These are phyloP conservation scores for Diabrotica undecimpunctata DNA, from an alignment of 1,140 invertebrate genomes.

Conservation along the genomic window DNA sequence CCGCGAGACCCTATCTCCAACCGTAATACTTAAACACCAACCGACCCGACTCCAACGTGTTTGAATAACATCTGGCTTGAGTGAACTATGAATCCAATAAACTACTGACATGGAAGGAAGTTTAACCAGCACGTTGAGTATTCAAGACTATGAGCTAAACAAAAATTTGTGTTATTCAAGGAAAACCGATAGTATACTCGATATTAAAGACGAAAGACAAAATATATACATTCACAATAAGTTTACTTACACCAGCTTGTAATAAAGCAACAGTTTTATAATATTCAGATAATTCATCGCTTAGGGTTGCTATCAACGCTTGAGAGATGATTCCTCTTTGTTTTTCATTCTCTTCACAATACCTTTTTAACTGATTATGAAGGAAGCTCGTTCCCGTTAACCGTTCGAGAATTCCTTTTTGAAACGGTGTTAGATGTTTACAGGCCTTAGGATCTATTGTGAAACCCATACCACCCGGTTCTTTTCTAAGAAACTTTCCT, in stretches of 20 bases:
- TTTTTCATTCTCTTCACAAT: conserved; percentile 63
- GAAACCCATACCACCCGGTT: conserved; percentile 62
- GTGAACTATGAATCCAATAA: too few species aligned
- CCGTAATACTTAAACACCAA: too few species aligned
- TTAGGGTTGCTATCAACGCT: conserved; percentile 80
- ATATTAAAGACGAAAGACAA: too few species aligned
- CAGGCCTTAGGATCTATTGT: conserved; percentile 60
- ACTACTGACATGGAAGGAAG: too few species aligned
- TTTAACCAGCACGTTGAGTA: too few species aligned
- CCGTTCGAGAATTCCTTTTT: conserved; percentile 61
- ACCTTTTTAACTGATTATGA: conserved; percentile 72
- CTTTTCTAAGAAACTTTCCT: conserved; percentile 69
- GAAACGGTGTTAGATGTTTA: conserved; percentile 40
- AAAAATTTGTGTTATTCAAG: too few species aligned
- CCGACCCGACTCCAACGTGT: too few species aligned
- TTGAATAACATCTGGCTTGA: too few species aligned
- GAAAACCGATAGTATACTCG: too few species aligned
- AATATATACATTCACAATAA: too few species aligned
- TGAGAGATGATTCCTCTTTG: conserved; percentile 61
- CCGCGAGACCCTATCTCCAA: too few species aligned
- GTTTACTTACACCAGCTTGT: conserved; percentile 67
- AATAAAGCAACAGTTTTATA: conserved; percentile 84
- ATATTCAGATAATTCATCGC: conserved; percentile 81
- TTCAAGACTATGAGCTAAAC: too few species aligned
- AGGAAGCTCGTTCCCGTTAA: conserved; percentile 84